Percentiles rank a stretch among this genome's conserved stretches.
Evolutionary conservation across 2,888 invertebrate species (phyloP).

Genomic region (Clanis bilineata): DNA sequence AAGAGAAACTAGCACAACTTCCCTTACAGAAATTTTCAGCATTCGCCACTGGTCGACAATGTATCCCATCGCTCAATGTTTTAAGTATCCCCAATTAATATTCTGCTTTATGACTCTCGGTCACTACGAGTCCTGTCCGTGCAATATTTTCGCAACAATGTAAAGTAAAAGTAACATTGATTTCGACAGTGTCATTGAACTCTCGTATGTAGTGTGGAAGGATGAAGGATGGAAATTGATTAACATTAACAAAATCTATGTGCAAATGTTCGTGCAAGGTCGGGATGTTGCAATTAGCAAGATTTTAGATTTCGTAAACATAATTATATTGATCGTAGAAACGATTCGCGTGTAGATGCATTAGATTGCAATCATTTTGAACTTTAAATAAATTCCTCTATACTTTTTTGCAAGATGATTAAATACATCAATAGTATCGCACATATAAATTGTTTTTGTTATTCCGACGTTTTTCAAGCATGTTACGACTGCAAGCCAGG

Average conservation of each 20-base stretch:
- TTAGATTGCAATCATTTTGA: no score
- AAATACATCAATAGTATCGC: no score
- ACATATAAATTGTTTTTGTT: no score
- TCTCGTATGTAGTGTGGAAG: conserved; percentile 15
- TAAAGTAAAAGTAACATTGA: conserved; percentile 40
- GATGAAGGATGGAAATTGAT: background rate
- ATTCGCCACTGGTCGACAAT: no score
- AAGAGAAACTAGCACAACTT: no score
- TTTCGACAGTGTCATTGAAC: conserved; percentile 34
- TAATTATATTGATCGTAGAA: background rate
- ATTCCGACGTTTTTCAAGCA: no score
- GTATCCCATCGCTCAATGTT: no score
- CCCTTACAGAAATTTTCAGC: no score
- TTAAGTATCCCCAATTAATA: background rate
- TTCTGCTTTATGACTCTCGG: background rate
- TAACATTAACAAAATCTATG: background rate
- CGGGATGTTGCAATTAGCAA: background rate
- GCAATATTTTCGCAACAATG: conserved; percentile 16
- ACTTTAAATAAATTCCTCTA: no score
- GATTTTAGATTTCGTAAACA: background rate
- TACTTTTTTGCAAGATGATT: no score
- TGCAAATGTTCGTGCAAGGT: background rate
- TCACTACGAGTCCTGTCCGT: background rate
- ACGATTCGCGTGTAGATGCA: no score
- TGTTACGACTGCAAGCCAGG: no score